Base-by-base conservation (phyloP, 2,888 invertebrate species). In the Synergus laeviventris region DNA sequence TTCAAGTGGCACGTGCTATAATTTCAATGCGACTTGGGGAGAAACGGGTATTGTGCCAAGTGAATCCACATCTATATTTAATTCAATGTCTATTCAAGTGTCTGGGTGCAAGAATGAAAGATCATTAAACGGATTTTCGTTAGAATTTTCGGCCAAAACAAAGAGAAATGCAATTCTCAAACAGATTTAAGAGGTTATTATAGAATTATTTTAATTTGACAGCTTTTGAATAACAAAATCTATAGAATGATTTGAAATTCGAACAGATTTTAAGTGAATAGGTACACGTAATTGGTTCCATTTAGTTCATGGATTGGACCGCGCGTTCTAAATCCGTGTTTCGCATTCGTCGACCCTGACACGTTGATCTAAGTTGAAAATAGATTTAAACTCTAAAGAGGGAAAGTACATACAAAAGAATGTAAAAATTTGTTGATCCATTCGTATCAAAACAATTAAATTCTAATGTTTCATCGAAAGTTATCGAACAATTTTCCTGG, bases 321-420 rank as follows among this genome's bases (percentile, higher is more conserved):
- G 45, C 24, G 45, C n/a, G 70, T 70, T 70, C 70, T 45, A 49
- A 70, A 70, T 70, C 70, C 31, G 45, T 31, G 74, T 83, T 84
- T 84, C 78, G 77, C 79, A 70, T 77, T 79, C 77, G 79, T 81
- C 78, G 84, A 85, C 87, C 87, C 85, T 87, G 87, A 87, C 87
- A 86, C 83, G 84, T 85, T 87, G 86, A 87, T 87, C 86, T 78
- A 78, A 66, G 83, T 81, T 81, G 74, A 83, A 86, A 86, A 86
- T 86, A 86, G 86, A 82, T 80, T 12, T 77, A 74, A 77, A 54
- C 76, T 78, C 73, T 31, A 16, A 45, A 45, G 16, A 31, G n/a
- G 24, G 24, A 49, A 70, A 49, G 45, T 70, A 7, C 0, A 31
- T 70, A 7, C 0, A 31, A 45, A 45, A 42, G 14, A 45, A 14